Conservation (phyloP, 1,140 invertebrate species). For the Atta colombica region DNA sequence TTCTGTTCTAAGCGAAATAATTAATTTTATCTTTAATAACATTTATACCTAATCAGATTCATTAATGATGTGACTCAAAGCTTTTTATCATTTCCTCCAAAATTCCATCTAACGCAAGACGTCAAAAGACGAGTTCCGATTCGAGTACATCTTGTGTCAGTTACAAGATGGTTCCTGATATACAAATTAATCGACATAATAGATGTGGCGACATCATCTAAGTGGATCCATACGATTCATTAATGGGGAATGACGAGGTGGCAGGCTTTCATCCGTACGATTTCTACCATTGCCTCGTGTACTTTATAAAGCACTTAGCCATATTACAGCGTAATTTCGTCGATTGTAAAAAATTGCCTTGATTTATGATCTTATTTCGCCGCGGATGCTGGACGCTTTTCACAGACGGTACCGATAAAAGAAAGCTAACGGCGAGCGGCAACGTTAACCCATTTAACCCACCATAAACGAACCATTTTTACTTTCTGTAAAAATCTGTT, state of each 20-base stretch:
- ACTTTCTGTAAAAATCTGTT: constrained; percentile 51
- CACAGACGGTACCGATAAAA: not conserved
- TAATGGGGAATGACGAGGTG: constrained; percentile 17
- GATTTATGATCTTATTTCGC: constrained; percentile 65
- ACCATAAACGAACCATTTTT: constrained; percentile 24
- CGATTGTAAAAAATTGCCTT: constrained; percentile 58
- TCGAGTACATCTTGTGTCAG: not conserved
- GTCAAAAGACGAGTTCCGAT: not conserved
- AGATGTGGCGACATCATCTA: constrained; percentile 1
- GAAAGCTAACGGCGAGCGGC: constrained; percentile 38
- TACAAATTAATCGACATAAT: constrained; percentile 40
- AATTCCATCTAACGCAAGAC: not conserved
- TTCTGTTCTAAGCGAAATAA: not conserved
- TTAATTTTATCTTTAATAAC: not conserved
- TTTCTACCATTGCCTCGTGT: not conserved
- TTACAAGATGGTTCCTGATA: not conserved
- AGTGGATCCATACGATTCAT: constrained; percentile 8
- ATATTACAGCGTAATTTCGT: constrained; percentile 63
- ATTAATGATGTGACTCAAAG: not conserved
- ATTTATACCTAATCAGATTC: not conserved
- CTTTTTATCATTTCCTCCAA: not conserved
- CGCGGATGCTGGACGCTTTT: not conserved
- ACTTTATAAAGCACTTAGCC: constrained; percentile 48
- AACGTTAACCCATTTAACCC: constrained; percentile 65
- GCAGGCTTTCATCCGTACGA: not conserved